A percentile compares a stretch with the other conserved stretches of the same genome.
These are phyloP conservation scores for Pristionchus arcanus DNA, from an alignment of 2,888 invertebrate genomes.

Conservation along the genomic window DNA sequence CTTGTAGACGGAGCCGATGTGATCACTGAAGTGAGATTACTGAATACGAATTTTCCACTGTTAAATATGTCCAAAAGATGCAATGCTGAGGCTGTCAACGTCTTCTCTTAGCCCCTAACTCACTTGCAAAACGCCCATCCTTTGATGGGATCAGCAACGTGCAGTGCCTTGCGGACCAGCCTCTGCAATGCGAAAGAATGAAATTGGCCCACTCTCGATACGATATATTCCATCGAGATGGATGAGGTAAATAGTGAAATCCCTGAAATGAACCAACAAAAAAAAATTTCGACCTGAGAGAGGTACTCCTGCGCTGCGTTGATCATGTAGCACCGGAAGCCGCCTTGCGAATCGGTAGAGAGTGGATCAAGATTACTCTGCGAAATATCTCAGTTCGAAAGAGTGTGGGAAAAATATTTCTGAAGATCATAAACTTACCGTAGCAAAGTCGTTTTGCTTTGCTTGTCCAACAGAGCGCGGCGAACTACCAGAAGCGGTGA, in stretches of 20 bases:
- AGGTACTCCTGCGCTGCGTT: conserved; percentile 67
- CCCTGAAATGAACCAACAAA: no score
- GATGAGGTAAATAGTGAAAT: no score
- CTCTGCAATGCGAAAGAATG: conserved; percentile 40
- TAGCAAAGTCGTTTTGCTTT: no score
- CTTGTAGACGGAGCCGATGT: not conserved
- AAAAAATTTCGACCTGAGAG: conserved; percentile 48
- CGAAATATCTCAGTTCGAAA: not conserved
- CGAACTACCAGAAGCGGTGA: no score
- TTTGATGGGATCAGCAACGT: conserved; percentile 71
- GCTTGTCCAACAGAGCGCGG: no score
- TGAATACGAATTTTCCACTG: no score
- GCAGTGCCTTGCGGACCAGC: conserved; percentile 72
- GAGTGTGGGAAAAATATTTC: no score
- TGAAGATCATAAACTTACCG: no score
- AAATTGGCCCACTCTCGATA: not conserved
- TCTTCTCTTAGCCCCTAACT: not conserved
- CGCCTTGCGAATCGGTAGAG: conserved; percentile 73
- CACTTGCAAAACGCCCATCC: conserved; percentile 68
- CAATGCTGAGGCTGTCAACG: not conserved
- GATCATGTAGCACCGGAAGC: conserved; percentile 71
- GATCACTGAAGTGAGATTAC: conserved; percentile 6
- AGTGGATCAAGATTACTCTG: conserved; percentile 65
- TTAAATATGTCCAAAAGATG: not conserved
- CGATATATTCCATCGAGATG: no score